phyloP scores from a whole-genome alignment of 2,113 vertebrate genomes.

The Sander vitreus region DNA sequence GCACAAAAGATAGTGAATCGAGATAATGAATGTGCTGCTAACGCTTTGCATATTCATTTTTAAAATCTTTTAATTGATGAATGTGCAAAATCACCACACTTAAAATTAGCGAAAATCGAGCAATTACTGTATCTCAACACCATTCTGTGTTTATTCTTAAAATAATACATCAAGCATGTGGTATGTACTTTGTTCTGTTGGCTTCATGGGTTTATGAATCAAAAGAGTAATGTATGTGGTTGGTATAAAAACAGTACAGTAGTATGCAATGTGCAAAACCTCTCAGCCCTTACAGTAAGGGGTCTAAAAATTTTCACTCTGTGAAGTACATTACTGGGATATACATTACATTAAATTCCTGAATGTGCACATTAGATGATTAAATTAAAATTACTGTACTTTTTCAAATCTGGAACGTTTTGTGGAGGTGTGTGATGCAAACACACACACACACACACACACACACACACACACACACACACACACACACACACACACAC shows the following conservation, averaged over 20 bases:
- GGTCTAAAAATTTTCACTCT: slow-evolving; percentile 16
- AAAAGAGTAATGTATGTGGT: slow-evolving; percentile 9
- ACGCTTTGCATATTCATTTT: slow-evolving; percentile 69
- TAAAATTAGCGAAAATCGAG: slow-evolving; percentile 41
- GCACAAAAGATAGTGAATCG: slow-evolving; percentile 59
- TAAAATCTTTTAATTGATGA: slow-evolving; percentile 59
- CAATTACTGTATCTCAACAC: slow-evolving; percentile 36
- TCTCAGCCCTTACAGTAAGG: slow-evolving; percentile 5
- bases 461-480: slow-evolving; percentile 3
- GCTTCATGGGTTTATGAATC: slow-evolving; percentile 32
- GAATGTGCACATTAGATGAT: slow-evolving; percentile 34
- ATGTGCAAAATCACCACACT: slow-evolving; percentile 39
- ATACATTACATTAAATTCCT: slow-evolving; percentile 8
- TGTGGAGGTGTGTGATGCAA: slow-evolving; percentile 16
- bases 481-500: slow-evolving; percentile 38
- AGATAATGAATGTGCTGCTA: slow-evolving; percentile 52
- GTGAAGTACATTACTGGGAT: slow-evolving; percentile 9
- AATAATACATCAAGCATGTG: slow-evolving; percentile 21
- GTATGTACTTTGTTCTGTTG: slow-evolving; percentile 10
- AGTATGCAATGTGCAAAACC: background rate
- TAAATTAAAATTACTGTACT: slow-evolving; percentile 41
- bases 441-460: slow-evolving; percentile 25
- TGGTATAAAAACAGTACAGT: background rate
- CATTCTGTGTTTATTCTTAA: slow-evolving; percentile 40
- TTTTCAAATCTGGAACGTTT: slow-evolving; percentile 38